Conservation (phyloP, 2,888 invertebrate genomes). For the Taenaris catops region DNA sequence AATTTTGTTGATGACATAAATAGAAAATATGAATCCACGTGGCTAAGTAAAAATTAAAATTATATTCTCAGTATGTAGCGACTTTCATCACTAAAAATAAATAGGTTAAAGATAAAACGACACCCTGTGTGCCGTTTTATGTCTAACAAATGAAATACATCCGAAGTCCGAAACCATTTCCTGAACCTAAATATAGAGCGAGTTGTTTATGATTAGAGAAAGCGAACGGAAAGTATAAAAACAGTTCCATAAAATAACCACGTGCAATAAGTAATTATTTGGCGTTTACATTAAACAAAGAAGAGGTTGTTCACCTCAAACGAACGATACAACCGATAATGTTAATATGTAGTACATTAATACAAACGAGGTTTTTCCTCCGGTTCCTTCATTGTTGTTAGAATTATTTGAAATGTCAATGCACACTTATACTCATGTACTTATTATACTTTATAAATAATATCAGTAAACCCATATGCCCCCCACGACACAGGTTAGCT, state of each 20-base stretch:
- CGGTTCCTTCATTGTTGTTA: constrained; percentile 4
- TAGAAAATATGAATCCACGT: no score
- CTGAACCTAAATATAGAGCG: constrained; percentile 6
- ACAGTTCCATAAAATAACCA: constrained; percentile 14
- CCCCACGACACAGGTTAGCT: no score
- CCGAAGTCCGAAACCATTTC: constrained; percentile 3
- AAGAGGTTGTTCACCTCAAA: constrained; percentile 21
- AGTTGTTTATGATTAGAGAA: constrained; percentile 5
- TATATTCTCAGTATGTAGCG: no score
- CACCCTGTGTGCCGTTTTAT: neutral
- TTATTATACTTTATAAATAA: no score
- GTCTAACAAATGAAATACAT: constrained; percentile 4
- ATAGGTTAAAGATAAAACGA: no score
- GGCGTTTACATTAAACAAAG: constrained; percentile 22
- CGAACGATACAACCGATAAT: constrained; percentile 23
- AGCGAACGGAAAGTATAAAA: constrained; percentile 8
- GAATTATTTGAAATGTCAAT: constrained; percentile 3
- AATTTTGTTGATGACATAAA: no score
- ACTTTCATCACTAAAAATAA: constrained; percentile 1
- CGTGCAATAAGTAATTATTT: constrained; percentile 20
- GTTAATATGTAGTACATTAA: constrained; percentile 20
- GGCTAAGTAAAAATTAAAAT: no score
- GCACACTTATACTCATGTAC: constrained; percentile 5
- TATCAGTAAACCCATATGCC: no score
- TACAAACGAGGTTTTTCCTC: constrained; percentile 16